Percentiles rank a stretch among this genome's conserved stretches.
Evolutionary conservation across 2,888 invertebrate genomes (phyloP).

Genomic region (Pachycephus smyrnensis): DNA sequence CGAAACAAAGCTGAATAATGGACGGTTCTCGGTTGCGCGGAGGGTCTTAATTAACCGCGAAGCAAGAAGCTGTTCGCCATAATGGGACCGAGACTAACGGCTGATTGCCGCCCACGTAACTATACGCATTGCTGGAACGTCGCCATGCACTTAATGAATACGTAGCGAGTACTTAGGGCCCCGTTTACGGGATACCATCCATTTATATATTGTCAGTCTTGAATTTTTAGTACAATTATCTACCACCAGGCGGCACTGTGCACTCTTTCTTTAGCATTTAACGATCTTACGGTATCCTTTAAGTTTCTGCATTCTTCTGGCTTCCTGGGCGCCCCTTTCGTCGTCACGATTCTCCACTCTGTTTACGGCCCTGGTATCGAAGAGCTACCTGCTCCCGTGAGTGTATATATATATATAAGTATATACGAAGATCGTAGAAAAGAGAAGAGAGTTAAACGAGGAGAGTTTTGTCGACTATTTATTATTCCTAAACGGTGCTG

Average conservation of each 20-base stretch:
- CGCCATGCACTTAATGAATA: not conserved
- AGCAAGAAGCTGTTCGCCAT: constrained; percentile 42
- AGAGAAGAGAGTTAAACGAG: not conserved
- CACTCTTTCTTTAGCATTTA: not conserved
- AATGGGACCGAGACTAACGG: constrained; percentile 34
- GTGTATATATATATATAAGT: not conserved
- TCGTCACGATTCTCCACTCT: not conserved
- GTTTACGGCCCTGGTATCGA: not conserved
- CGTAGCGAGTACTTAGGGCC: not conserved
- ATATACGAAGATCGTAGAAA: not conserved
- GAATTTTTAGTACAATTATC: not conserved
- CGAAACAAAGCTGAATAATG: constrained; percentile 36
- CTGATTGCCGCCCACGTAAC: constrained; percentile 49
- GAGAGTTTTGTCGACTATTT: constrained; percentile 20
- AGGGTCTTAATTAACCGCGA: constrained; percentile 51
- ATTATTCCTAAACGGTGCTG: constrained; percentile 17
- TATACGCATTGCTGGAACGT: constrained; percentile 20
- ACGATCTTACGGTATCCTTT: not conserved
- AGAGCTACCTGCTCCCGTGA: not conserved
- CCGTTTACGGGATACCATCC: not conserved
- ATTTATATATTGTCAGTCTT: not conserved
- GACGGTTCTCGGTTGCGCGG: constrained; percentile 29
- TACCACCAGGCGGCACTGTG: not conserved
- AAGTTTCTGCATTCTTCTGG: not conserved
- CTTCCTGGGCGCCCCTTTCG: not conserved